These are phyloP conservation scores for Cheiracanthium punctorium DNA, from an alignment of 2,888 invertebrate species.

Conservation along the genomic window DNA sequence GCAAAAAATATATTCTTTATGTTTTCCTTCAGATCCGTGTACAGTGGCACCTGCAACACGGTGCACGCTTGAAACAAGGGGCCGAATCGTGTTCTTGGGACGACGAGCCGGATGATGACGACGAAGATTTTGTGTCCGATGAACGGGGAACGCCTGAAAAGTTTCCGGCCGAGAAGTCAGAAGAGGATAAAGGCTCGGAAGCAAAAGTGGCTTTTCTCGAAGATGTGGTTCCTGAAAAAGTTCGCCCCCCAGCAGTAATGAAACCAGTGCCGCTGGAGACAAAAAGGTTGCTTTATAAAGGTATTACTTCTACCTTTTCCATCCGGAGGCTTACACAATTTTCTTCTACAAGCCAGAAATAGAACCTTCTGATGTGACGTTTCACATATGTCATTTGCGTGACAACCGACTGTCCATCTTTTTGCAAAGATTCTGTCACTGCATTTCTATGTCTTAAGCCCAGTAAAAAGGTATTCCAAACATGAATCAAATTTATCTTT, in stretches of 20 bases:
- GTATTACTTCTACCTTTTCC: too few relatives aligned
- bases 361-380: too few relatives aligned
- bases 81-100: not conserved
- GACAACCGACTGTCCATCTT: too few relatives aligned
- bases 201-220: not conserved
- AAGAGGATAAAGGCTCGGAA: not conserved
- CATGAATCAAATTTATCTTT: too few relatives aligned
- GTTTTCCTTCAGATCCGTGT: conserved; percentile 5
- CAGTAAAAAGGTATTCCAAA: too few relatives aligned
- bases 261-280: conserved; percentile 14
- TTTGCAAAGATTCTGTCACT: too few relatives aligned
- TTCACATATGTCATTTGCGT: too few relatives aligned
- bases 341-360: too few relatives aligned
- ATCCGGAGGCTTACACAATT: too few relatives aligned
- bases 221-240: not conserved
- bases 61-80: not conserved
- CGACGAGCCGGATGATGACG: conserved; percentile 40
- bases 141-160: not conserved
- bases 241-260: not conserved
- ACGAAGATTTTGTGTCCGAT: conserved; percentile 25
- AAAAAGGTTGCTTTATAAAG: conserved; percentile 29
- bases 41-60: conserved; percentile 15
- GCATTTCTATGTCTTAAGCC: too few relatives aligned
- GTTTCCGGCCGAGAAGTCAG: not conserved
- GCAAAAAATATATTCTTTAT: too few relatives aligned